Evolutionary conservation across 2,888 invertebrate genomes (phyloP).

Genomic region (Euplexia lucipara): DNA sequence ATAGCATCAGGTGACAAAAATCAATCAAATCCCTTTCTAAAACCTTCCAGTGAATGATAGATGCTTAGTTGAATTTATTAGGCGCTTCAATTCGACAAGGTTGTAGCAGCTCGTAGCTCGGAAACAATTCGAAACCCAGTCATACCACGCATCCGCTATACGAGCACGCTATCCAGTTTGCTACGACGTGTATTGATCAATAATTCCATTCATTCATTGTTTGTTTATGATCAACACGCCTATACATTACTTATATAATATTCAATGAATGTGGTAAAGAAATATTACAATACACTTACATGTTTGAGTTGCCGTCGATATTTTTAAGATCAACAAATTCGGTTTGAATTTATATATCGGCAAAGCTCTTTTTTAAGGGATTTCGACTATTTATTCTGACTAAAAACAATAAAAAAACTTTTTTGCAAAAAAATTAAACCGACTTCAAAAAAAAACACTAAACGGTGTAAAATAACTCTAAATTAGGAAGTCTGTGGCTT

Average conservation of each 20-base stretch:
- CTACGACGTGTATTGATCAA: conserved; percentile 56
- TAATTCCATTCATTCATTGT: conserved; percentile 65
- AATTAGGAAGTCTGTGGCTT: no score
- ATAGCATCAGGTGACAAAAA: background rate
- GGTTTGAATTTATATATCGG: no score
- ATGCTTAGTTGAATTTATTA: conserved; percentile 22
- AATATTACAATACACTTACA: conserved; percentile 18
- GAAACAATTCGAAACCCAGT: conserved; percentile 21
- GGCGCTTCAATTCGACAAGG: conserved; percentile 24
- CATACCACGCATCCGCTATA: conserved; percentile 30
- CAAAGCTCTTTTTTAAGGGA: conserved; percentile 5
- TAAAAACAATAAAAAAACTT: background rate
- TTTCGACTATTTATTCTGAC: conserved; percentile 23
- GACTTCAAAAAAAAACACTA: no score
- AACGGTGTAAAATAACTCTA: no score
- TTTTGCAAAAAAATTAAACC: no score
- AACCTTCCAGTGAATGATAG: conserved; percentile 9
- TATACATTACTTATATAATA: conserved; percentile 41
- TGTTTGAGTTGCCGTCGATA: no score
- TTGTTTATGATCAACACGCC: conserved; percentile 50
- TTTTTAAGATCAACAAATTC: no score
- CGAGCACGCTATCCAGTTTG: conserved; percentile 57
- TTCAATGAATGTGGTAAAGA: conserved; percentile 40
- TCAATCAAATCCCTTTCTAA: background rate
- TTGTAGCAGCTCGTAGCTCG: conserved; percentile 20